Conservation (phyloP, 2,113 vertebrate genomes). For the Actenoides hombroni region DNA sequence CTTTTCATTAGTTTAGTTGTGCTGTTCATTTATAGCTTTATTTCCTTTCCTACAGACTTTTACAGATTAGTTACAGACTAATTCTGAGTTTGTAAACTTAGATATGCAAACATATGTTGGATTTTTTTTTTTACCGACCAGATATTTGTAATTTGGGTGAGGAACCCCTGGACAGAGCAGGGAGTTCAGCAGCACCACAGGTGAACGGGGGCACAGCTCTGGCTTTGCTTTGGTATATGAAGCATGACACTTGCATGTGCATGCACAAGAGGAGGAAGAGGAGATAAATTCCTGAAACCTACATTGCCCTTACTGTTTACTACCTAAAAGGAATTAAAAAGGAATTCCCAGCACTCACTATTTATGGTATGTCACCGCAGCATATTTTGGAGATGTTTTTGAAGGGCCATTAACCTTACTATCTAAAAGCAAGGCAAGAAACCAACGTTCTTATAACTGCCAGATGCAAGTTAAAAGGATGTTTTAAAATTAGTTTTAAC, state of each 20-base stretch:
- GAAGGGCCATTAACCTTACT: slow-evolving; percentile 1
- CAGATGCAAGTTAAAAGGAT: slow-evolving; percentile 24
- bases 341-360: neutral
- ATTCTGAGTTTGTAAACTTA: neutral
- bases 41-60: neutral
- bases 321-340: neutral
- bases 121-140: neutral
- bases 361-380: neutral
- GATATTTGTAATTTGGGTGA: neutral
- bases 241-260: neutral
- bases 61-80: neutral
- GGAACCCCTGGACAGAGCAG: neutral
- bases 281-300: neutral
- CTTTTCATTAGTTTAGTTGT: neutral
- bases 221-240: neutral
- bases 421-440: slow-evolving; percentile 10
- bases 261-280: neutral
- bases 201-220: neutral
- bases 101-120: neutral
- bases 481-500: slow-evolving; percentile 3
- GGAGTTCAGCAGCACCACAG: neutral
- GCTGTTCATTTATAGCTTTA: neutral
- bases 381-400: slow-evolving; percentile 8
- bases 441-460: neutral
- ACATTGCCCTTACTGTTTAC: neutral